phyloP scores from a whole-genome alignment of 1,140 invertebrate species.

The Sinonovacula constricta region DNA sequence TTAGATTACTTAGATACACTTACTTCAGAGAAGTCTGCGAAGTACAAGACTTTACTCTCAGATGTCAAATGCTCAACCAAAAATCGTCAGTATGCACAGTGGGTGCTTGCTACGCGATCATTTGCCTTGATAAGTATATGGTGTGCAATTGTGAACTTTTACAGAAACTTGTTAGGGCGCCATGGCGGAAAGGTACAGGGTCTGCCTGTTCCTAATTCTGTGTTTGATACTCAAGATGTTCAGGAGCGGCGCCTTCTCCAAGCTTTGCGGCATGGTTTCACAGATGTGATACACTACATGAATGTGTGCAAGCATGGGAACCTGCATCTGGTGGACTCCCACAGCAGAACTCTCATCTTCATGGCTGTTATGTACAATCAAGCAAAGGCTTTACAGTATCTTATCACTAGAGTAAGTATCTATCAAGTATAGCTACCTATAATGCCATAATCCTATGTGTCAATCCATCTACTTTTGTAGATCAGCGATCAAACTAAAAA shows the following conservation, averaged over 20 bases:
- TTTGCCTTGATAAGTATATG: slow-evolving; percentile 77
- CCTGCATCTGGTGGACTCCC: slow-evolving; percentile 60
- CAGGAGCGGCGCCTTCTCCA: slow-evolving; percentile 65
- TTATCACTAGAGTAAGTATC: slow-evolving; percentile 72
- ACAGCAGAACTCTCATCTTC: slow-evolving; percentile 72
- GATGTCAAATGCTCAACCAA: slow-evolving; percentile 76
- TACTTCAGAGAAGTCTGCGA: slow-evolving; percentile 70
- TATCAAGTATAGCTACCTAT: too few species aligned
- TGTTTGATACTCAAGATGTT: slow-evolving; percentile 46
- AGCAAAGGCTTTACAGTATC: slow-evolving; percentile 69
- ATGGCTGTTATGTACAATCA: slow-evolving; percentile 76
- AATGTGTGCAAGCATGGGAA: slow-evolving; percentile 66
- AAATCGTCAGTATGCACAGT: slow-evolving; percentile 76
- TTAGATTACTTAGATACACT: slow-evolving; percentile 76
- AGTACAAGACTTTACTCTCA: slow-evolving; percentile 73
- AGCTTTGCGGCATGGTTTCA: slow-evolving; percentile 72
- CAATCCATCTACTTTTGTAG: too few species aligned
- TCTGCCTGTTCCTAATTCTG: slow-evolving; percentile 43
- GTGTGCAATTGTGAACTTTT: slow-evolving; percentile 76
- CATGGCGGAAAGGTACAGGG: slow-evolving; percentile 37
- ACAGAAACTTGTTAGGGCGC: slow-evolving; percentile 65
- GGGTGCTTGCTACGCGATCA: slow-evolving; percentile 73
- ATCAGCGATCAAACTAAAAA: too few species aligned
- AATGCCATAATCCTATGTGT: too few species aligned
- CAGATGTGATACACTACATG: slow-evolving; percentile 77